These are phyloP conservation scores for Drosophila navojoa DNA, from an alignment of 1,140 invertebrate genomes.

Conservation along the genomic window DNA sequence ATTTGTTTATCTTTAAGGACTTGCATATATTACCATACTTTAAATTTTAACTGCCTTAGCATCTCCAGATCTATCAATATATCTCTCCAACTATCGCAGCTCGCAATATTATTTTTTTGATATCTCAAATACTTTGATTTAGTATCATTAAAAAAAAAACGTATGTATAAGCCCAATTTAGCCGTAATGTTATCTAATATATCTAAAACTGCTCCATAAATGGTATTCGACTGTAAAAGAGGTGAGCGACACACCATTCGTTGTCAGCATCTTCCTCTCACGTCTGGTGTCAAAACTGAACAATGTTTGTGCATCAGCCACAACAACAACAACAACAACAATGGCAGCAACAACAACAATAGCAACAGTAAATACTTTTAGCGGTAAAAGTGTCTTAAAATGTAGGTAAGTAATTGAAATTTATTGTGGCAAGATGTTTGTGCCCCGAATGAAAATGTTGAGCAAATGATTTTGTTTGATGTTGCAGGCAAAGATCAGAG, in stretches of 20 bases:
- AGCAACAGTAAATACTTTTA: conserved; percentile 63
- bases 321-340: conserved; percentile 8
- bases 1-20: no score
- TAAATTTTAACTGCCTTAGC: no score
- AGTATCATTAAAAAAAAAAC: no score
- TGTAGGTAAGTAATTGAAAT: conserved; percentile 74
- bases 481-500: conserved; percentile 40
- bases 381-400: conserved; percentile 74
- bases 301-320: conserved; percentile 33
- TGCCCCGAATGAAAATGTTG: conserved; percentile 51
- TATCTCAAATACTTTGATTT: no score
- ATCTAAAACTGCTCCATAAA: not conserved
- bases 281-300: conserved; percentile 29
- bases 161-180: no score
- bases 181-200: no score
- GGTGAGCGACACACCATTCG: not conserved
- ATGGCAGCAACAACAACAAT: conserved; percentile 6
- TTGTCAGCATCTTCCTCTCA: conserved; percentile 3
- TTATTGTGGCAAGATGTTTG: conserved; percentile 63
- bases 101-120: no score
- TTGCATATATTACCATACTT: no score
- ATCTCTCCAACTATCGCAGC: no score
- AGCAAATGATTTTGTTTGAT: conserved; percentile 74
- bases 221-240: not conserved
- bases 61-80: no score